phyloP scores from a whole-genome alignment of 2,113 vertebrate species.

The Peromyscus polionotus region DNA sequence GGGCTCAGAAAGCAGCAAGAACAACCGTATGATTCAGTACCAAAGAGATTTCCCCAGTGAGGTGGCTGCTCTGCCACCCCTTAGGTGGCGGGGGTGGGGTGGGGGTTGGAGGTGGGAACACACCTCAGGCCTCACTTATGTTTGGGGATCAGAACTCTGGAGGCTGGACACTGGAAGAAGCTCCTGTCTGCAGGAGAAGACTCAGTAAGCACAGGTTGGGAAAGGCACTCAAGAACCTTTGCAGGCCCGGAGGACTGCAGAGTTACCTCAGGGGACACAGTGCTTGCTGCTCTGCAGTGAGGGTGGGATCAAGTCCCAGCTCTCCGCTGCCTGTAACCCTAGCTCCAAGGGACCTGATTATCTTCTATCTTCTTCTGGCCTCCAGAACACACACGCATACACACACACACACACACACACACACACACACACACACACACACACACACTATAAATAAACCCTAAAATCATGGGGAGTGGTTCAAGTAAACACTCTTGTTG shows the following conservation, averaged over 20 bases:
- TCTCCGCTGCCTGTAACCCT: neutral
- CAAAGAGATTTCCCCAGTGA: neutral
- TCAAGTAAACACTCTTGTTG: neutral
- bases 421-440: neutral
- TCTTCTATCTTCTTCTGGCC: neutral
- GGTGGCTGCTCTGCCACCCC: neutral
- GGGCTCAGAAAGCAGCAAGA: neutral
- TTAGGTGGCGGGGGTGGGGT: no score
- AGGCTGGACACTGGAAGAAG: constrained; percentile 13
- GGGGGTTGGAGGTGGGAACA: neutral
- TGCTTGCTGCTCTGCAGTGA: neutral
- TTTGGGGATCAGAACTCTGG: neutral
- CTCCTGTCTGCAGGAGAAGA: neutral
- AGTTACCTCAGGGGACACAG: neutral
- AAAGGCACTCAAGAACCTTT: neutral
- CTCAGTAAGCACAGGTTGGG: neutral
- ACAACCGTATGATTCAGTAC: neutral
- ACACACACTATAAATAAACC: neutral
- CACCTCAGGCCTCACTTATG: neutral
- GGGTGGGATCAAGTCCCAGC: neutral
- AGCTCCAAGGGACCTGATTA: neutral
- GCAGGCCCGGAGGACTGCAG: neutral
- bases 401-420: neutral
- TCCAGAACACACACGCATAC: neutral
- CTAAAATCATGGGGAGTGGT: neutral